phyloP scores from a whole-genome alignment of 2,888 invertebrate genomes.

The Pherbina coryleti region DNA sequence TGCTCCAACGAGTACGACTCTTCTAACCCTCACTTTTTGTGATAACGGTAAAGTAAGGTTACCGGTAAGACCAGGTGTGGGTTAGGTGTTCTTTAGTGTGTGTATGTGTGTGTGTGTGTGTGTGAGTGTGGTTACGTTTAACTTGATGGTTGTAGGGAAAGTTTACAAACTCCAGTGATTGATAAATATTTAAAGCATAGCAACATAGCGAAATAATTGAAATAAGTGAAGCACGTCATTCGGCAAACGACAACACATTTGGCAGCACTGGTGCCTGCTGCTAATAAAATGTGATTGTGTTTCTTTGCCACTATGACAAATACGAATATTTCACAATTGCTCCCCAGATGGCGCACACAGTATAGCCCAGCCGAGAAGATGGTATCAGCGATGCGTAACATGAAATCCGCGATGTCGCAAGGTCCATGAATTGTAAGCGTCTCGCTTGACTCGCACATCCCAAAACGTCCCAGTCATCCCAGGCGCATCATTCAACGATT shows the following conservation, averaged over 20 bases:
- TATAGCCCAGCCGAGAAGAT: background rate
- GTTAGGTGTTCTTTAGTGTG: background rate
- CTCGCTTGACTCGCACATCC: slow-evolving; percentile 25
- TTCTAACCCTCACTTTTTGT: background rate
- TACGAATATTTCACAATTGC: slow-evolving; percentile 45
- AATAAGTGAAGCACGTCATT: slow-evolving; percentile 67
- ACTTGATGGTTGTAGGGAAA: slow-evolving; percentile 47
- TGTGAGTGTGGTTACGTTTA: background rate
- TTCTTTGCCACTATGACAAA: slow-evolving; percentile 7
- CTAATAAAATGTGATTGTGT: slow-evolving; percentile 24
- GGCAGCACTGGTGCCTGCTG: slow-evolving; percentile 19
- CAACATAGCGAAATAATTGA: slow-evolving; percentile 70
- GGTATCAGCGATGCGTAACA: slow-evolving; percentile 51
- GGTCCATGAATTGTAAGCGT: slow-evolving; percentile 10
- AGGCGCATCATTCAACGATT: background rate
- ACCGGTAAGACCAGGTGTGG: background rate
- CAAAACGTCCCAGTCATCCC: slow-evolving; percentile 40
- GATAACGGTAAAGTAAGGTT: background rate
- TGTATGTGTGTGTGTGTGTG: background rate
- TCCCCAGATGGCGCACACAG: slow-evolving; percentile 48
- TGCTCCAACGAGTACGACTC: slow-evolving; percentile 6
- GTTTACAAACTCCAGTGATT: slow-evolving; percentile 68
- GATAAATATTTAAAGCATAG: slow-evolving; percentile 69
- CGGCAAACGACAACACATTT: slow-evolving; percentile 48
- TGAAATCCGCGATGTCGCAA: slow-evolving; percentile 22